phyloP scores from a whole-genome alignment of 1,140 invertebrate species.

The Hyphantria cunea region DNA sequence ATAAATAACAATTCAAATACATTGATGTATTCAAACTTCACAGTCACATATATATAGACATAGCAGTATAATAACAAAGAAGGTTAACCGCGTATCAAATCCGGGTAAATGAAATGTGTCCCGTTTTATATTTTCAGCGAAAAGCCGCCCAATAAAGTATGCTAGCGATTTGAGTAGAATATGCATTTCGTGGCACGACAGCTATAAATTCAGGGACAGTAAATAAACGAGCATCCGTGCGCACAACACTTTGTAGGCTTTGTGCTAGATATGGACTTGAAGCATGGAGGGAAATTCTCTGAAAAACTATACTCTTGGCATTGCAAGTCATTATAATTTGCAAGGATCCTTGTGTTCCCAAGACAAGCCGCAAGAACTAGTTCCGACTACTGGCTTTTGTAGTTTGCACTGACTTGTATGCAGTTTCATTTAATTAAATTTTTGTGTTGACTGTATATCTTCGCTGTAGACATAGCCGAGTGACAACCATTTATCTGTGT shows the following conservation, averaged over 20 bases:
- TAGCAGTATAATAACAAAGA: slow-evolving; percentile 3
- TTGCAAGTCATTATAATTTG: slow-evolving; percentile 3
- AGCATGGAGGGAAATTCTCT: slow-evolving; percentile 18
- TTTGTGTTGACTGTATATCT: not conserved
- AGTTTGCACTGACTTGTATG: not conserved
- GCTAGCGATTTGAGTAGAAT: slow-evolving; percentile 45
- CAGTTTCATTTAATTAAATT: not conserved
- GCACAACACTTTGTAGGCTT: slow-evolving; percentile 35
- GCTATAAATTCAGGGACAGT: slow-evolving; percentile 42
- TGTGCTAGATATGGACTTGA: slow-evolving; percentile 31
- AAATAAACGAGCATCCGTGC: slow-evolving; percentile 38
- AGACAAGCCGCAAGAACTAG: not conserved
- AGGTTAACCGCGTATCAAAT: slow-evolving; percentile 19
- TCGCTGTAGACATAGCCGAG: too few species aligned
- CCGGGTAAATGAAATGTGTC: slow-evolving; percentile 33
- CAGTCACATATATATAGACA: too few species aligned
- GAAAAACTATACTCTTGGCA: slow-evolving; percentile 16
- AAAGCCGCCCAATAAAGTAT: slow-evolving; percentile 45
- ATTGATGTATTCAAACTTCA: too few species aligned
- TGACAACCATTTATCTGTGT: too few species aligned
- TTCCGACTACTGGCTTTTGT: not conserved
- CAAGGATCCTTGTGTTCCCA: not conserved
- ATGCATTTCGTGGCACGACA: slow-evolving; percentile 47
- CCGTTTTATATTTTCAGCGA: slow-evolving; percentile 35
- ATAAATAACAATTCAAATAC: not conserved